These are phyloP conservation scores for Rhipidura dahli DNA, from an alignment of 2,113 vertebrate genomes.

Conservation along the genomic window DNA sequence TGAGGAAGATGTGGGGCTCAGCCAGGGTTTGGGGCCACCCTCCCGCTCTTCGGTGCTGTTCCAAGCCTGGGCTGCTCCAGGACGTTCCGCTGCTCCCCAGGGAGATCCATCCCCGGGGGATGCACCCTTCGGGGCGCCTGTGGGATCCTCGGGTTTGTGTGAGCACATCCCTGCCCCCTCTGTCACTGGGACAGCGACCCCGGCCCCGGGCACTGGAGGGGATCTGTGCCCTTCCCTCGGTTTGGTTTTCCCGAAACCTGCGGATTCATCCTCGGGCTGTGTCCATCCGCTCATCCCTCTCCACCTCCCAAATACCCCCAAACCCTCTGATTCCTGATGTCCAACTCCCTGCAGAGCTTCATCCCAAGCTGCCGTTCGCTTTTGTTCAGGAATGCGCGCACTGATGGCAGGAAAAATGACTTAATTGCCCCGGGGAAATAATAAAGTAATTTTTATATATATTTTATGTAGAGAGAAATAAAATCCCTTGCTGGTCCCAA, in stretches of 20 bases:
- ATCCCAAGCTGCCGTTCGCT: rapidly evolving
- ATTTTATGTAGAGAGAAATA: not conserved
- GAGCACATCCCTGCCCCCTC: not conserved
- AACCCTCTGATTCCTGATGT: rapidly evolving
- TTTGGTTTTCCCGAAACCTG: rapidly evolving
- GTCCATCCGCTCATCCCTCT: not conserved
- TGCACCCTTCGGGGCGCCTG: not conserved
- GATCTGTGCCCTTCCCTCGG: rapidly evolving
- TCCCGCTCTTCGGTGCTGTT: rapidly evolving
- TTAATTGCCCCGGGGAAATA: not conserved
- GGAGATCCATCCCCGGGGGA: not conserved
- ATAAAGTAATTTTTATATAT: rapidly evolving
- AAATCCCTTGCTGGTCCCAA: not conserved
- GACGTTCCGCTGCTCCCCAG: not conserved
- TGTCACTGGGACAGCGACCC: not conserved
- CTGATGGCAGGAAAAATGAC: rapidly evolving
- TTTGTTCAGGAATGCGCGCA: rapidly evolving
- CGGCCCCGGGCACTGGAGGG: not conserved
- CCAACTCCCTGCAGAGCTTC: rapidly evolving
- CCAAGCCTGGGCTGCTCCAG: not conserved
- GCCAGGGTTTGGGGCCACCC: rapidly evolving
- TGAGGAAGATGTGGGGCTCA: not conserved
- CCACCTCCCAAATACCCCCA: not conserved
- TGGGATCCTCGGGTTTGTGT: rapidly evolving
- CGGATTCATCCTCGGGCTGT: rapidly evolving